Evolutionary conservation across 1,140 invertebrate species (phyloP), one percentile per base, ranked within the genome.

Genomic region (Cepaea nemoralis): DNA sequence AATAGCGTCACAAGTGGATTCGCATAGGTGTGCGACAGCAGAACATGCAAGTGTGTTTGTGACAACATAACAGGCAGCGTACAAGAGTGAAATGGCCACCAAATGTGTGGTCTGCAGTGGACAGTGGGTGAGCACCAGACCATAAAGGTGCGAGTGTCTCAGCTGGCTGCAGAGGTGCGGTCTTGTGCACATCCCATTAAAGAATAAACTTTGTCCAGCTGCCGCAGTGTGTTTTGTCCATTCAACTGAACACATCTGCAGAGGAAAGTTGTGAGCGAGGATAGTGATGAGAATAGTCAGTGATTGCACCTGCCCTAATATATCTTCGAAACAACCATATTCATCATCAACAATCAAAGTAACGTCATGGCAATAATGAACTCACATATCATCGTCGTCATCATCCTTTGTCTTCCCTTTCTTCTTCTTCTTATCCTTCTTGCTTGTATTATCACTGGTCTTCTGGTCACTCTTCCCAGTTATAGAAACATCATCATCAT

Each of bases 371-470:
- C n/a, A n/a, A n/a, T n/a, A n/a, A n/a, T n/a, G n/a, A n/a, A 39
- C 33, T 39, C 14, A n/a, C 22, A 14, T 33, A n/a, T 71, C 67
- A 55, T 86, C 85, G 42, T 85, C 86, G 35, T 85, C 81, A 59
- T 83, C 83, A 35, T 77, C 50, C 59, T 77, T 82, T 63, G 84
- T 84, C 50, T 83, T 82, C 76, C 84, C 75, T 63, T 83, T 83
- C 40, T 82, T 82, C 70, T 78, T 78, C 27, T 83, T 83, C n/a
- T 79, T 83, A 22, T 73, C 71, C 70, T 77, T 74, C 71, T 83
- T 77, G 48, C 50, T 59, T 22, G 71, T 37, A 31, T 80, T 77
- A 6, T 40, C 45, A 66, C 50, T 35, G 6, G 74, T 33, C 35
- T 59, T 31, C 40, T 76, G 14, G 10, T 27, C 8, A 48, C 40